Base-by-base conservation (phyloP, 2,797 vertebrate genomes). In the Furcifer pardalis region DNA sequence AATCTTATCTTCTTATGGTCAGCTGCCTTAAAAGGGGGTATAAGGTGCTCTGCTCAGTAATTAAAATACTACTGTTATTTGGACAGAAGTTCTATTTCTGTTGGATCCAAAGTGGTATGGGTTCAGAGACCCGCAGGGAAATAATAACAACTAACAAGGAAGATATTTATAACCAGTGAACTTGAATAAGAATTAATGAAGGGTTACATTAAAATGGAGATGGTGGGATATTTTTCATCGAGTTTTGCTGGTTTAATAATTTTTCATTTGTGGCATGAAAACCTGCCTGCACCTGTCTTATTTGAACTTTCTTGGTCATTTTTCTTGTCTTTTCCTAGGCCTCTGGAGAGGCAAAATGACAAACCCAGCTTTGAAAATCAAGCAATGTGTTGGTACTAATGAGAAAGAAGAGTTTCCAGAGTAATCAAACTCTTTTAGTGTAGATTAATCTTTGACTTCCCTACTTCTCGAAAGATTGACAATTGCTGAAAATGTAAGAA, bases 1-100 rank as follows among this genome's bases (percentile, higher is more conserved):
- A 66, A 87, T 32, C 44, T 77, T 84, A 75, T 30, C 82, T 73
- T 74, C n/a, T n/a, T 84, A 85, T 87, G 75, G 27, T 88, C 86
- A 77, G 66, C 30, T 74, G 79, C 13, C 76, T 84, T 40, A 49
- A 78, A 81, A 42, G 35, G 73, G 21, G 9, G 80, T 84, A 83
- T 86, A 84, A 84, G 88, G 8, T n/a, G 52, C 59, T 68, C 23
- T 65, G 75, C 73, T 84, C 84, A 27, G 44, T 52, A 86, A 89
- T 23, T 81, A 65, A 84, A 82, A 78, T 37, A 75, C 56, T 83
- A 30, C 82, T 88, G 27, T 37, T 32, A 56, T 84, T 89, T 82
- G 27, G 5, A 66, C 19, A 42, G 68, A 82, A 75, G 27, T 49
- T 83, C 62, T 84, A 49, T 3, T 8, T 27, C 40, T 75, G 60